Evolutionary conservation across 1,140 invertebrate genomes (phyloP).

Genomic region (Orussus abietinus): DNA sequence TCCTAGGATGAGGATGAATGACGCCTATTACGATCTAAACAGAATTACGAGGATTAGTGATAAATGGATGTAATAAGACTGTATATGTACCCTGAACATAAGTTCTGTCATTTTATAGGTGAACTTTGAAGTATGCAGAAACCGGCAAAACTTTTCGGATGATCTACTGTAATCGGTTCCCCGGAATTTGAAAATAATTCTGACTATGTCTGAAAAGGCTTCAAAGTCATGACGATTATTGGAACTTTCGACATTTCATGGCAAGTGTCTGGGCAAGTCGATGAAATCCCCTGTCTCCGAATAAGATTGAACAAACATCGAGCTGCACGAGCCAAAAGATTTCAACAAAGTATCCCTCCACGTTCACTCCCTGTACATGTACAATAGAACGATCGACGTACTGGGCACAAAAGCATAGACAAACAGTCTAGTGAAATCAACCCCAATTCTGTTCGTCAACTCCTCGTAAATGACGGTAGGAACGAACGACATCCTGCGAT

Average conservation of each 20-base stretch:
- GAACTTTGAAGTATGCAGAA: no score
- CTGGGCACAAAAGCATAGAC: constrained; percentile 41
- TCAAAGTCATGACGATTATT: background rate
- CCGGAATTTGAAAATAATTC: no score
- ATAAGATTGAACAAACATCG: no score
- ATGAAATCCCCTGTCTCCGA: no score
- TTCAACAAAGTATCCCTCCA: background rate
- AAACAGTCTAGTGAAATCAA: constrained; percentile 36
- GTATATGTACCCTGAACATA: no score
- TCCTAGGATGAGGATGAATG: constrained; percentile 15
- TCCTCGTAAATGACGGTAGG: constrained; percentile 33
- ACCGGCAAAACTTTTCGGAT: no score
- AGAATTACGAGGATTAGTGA: constrained; percentile 6
- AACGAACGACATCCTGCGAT: constrained; percentile 36
- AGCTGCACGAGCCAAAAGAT: no score
- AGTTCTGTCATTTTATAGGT: no score
- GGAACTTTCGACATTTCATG: no score
- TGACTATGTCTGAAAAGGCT: no score
- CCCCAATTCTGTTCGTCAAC: constrained; percentile 29
- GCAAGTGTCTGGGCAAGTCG: no score
- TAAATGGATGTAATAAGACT: background rate
- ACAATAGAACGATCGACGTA: constrained; percentile 33
- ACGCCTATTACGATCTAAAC: constrained; percentile 8
- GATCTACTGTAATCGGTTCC: no score
- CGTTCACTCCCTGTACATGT: constrained; percentile 28